Conservation (phyloP, 1,140 invertebrate genomes). For the Penaeus chinensis region DNA sequence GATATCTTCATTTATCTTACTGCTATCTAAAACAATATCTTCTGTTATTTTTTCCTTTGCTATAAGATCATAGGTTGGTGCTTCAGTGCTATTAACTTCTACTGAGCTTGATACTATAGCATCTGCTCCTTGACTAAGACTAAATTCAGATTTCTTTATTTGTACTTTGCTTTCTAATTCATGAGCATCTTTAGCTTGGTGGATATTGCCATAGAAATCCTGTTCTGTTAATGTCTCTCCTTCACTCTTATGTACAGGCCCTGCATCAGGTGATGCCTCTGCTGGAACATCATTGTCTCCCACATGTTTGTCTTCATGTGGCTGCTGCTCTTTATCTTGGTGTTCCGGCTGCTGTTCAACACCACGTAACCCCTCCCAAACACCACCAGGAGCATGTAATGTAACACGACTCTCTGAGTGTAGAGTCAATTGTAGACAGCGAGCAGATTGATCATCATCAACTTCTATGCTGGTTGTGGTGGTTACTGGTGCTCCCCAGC, state of each 20-base stretch:
- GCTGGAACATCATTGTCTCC: background rate
- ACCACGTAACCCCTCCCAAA: conserved; percentile 20
- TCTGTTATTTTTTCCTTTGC: too few species aligned
- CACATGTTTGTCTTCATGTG: background rate
- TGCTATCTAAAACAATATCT: too few species aligned
- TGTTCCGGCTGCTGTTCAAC: conserved; percentile 24
- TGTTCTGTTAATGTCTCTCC: background rate
- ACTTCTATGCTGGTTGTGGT: conserved; percentile 48
- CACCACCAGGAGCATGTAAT: conserved; percentile 34
- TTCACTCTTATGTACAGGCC: background rate
- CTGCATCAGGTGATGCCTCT: too few species aligned
- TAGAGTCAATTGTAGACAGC: conserved; percentile 43
- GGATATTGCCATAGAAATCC: too few species aligned
- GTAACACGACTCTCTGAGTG: conserved; percentile 50
- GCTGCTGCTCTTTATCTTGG: background rate
- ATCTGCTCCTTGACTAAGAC: too few species aligned
- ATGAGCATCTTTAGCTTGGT: too few species aligned
- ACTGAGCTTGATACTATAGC: too few species aligned
- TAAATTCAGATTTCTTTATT: too few species aligned
- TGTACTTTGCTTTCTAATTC: too few species aligned
- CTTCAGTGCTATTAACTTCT: too few species aligned
- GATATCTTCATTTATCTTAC: too few species aligned
- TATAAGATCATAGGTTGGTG: too few species aligned
- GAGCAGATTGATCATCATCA: conserved; percentile 24
- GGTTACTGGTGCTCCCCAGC: conserved; percentile 46